Evolutionary conservation across 2,113 vertebrate genomes (phyloP).

Genomic region (Synodontis membranacea): DNA sequence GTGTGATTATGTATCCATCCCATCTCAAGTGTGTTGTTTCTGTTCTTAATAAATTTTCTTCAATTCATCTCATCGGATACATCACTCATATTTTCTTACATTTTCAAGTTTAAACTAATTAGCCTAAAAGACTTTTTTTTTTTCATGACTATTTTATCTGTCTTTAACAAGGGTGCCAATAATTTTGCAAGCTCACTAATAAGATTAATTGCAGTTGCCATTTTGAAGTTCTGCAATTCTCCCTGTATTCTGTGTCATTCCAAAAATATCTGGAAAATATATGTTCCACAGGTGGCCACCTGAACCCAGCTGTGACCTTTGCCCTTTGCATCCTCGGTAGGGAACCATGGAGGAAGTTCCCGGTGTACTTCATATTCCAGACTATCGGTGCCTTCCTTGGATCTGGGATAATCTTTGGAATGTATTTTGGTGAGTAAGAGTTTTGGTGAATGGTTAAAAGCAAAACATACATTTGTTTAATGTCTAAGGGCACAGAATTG

Average conservation of each 20-base stretch:
- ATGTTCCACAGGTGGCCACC: conserved; percentile 76
- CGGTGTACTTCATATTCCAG: conserved; percentile 76
- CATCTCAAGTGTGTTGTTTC: not conserved
- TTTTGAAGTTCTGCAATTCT: not conserved
- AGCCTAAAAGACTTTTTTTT: not conserved
- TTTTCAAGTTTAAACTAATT: not conserved
- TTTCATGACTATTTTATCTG: not conserved
- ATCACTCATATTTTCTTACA: not conserved
- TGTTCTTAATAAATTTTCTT: not conserved
- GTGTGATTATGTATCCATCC: not conserved
- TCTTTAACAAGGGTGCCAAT: not conserved
- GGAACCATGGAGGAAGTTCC: conserved; percentile 75
- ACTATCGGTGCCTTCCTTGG: conserved; percentile 83
- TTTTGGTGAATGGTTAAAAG: not conserved
- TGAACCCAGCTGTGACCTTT: conserved; percentile 88
- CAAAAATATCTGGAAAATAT: not conserved
- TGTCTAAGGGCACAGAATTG: not conserved
- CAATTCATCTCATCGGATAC: not conserved
- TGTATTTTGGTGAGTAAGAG: conserved; percentile 79
- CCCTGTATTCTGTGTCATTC: not conserved
- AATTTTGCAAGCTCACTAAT: not conserved
- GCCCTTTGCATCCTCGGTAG: conserved; percentile 82
- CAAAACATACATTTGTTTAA: not conserved
- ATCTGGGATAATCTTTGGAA: conserved; percentile 79
- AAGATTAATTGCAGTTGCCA: not conserved